Evolutionary conservation across 2,797 vertebrate genomes (phyloP).

Genomic region (Trachurus trachurus): DNA sequence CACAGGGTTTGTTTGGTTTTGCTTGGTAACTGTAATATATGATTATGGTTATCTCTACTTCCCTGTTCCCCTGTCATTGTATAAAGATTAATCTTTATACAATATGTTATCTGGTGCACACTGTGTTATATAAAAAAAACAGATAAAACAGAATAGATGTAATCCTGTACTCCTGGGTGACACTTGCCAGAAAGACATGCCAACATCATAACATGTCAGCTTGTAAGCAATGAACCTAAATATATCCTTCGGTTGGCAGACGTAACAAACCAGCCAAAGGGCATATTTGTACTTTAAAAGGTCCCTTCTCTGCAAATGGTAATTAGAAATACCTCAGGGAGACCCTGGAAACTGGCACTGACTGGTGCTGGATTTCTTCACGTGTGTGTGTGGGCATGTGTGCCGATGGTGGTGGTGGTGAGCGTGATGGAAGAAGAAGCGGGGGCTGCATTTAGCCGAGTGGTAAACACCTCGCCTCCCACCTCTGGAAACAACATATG

Average conservation of each 20-base stretch:
- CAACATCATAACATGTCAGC: conserved; percentile 26
- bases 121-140: too few relatives aligned
- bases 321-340: conserved; percentile 69
- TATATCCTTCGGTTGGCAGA: conserved; percentile 38
- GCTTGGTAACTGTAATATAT: background rate
- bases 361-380: conserved; percentile 43
- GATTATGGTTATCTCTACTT: background rate
- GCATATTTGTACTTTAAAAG: conserved; percentile 62
- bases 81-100: background rate
- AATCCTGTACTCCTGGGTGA: conserved; percentile 4
- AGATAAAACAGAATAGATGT: too few relatives aligned
- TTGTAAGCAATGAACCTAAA: conserved; percentile 32
- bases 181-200: conserved; percentile 32
- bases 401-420: background rate
- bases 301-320: conserved; percentile 42
- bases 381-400: conserved; percentile 5
- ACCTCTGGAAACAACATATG: conserved; percentile 38
- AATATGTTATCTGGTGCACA: too few relatives aligned
- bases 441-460: conserved; percentile 46
- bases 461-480: conserved; percentile 13
- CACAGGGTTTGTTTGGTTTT: background rate
- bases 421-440: conserved; percentile 62
- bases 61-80: background rate
- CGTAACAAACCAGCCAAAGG: conserved; percentile 33
- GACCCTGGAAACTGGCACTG: conserved; percentile 60